A percentile compares a stretch with the other conserved stretches of the same genome.
Conservation (phyloP, 2,888 invertebrate genomes). For the Hetaerina titia region DNA sequence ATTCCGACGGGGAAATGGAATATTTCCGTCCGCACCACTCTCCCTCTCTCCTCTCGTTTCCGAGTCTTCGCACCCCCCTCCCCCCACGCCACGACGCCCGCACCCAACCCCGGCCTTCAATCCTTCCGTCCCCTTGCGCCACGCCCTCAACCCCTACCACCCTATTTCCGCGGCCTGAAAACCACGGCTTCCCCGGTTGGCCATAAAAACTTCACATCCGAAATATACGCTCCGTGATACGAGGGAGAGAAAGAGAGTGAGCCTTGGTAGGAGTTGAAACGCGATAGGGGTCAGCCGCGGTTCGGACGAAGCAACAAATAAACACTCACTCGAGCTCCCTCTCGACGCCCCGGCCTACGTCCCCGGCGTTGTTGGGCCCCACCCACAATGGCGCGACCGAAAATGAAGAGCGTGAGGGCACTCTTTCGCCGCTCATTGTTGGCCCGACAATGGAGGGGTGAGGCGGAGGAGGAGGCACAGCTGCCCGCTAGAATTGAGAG, state of each 20-base stretch:
- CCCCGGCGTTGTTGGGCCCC: too few species aligned
- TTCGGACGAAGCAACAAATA: not conserved
- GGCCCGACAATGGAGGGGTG: too few species aligned
- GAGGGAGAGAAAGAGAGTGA: not conserved
- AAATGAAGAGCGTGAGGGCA: too few species aligned
- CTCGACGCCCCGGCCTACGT: too few species aligned
- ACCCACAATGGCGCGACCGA: too few species aligned
- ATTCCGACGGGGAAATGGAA: not conserved
- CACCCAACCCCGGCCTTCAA: not conserved
- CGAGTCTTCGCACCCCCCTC: not conserved
- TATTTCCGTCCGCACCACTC: not conserved
- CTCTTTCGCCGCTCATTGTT: too few species aligned
- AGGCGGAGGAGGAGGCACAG: too few species aligned
- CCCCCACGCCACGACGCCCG: not conserved
- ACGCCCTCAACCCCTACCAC: not conserved
- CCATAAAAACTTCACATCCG: not conserved
- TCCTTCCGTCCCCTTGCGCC: not conserved
- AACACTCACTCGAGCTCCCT: not conserved
- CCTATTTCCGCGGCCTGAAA: not conserved
- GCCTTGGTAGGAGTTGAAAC: not conserved
- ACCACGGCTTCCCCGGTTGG: not conserved
- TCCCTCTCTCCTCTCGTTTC: not conserved
- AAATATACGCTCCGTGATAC: not conserved
- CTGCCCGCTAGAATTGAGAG: too few species aligned
- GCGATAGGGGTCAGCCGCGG: not conserved